Base-by-base conservation (phyloP, 2,888 invertebrate species). In the Cheilosia vernalis region DNA sequence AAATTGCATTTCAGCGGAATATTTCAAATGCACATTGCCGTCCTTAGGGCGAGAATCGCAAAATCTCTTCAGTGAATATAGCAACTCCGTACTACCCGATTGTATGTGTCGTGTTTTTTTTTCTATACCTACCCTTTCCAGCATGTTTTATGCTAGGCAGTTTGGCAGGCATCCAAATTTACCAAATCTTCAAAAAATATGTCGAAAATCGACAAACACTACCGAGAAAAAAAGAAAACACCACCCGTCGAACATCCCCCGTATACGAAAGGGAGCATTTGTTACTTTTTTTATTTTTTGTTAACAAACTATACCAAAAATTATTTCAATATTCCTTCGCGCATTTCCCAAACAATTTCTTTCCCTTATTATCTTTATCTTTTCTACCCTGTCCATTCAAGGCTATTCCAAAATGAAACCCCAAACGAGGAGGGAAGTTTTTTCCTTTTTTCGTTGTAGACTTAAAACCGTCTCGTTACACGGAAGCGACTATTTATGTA, bases 401-500 rank as follows among this genome's bases (percentile, higher is more conserved):
- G 58, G 27, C 19, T 33, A 42, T 64, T 19, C n/a, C 47, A 51
- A 69, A 51, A 24, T 17, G 42, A 51, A 42, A 61, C 27, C 33
- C n/a, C 56, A 37, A 55, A 55, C 30, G 9, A 44, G 53, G 37
- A 58, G 33, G 49, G 30, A 60, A 60, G 4, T 15, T 17, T 44
- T 17, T 17, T 17, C 6, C n/a, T 47, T 17, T 10, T 19, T 56
- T 67, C 56, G 42, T 56, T 58, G 58, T 37, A 15, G 40, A 77
- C 77, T 53, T 69, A 42, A 69, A 67, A 69, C 64, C 64, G 84
- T 84, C 79, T 79, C 84, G 74, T 79, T 84, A 70, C 74, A 74
- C 84, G 79, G 84, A 84, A 84, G 63, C 74, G 63, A 58, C 84
- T 79, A 84, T 84, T 84, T 84, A 84, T 84, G 74, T 84, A 79